Conservation (phyloP, 2,113 vertebrate genomes). For the Megaleporinus macrocephalus region DNA sequence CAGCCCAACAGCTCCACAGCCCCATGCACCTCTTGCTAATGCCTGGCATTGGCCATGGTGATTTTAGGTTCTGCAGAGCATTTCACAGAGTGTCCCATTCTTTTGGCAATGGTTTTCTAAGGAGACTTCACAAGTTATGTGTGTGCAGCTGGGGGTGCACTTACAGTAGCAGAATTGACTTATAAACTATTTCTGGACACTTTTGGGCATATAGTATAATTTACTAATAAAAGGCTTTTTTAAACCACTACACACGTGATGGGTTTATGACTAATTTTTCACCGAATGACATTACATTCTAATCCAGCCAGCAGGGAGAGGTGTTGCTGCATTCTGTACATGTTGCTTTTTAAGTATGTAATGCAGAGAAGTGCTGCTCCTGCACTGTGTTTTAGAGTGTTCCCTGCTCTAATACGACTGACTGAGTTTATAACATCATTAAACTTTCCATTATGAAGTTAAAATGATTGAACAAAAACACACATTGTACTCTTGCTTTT, state of each 20-base stretch:
- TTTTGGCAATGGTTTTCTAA: too few relatives aligned
- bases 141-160: too few relatives aligned
- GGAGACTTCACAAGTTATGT: too few relatives aligned
- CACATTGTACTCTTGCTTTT: background rate
- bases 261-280: background rate
- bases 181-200: background rate
- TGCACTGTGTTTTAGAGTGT: background rate
- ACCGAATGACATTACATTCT: background rate
- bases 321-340: background rate
- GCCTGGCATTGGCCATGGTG: too few relatives aligned
- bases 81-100: too few relatives aligned
- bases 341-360: background rate
- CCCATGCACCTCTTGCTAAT: too few relatives aligned
- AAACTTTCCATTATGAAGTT: background rate
- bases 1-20: too few relatives aligned
- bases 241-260: background rate
- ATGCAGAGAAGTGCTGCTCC: background rate
- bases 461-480: background rate
- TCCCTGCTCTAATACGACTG: background rate
- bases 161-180: too few relatives aligned
- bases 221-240: background rate
- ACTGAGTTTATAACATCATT: background rate
- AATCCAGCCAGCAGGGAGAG: slow-evolving; percentile 18
- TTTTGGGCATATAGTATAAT: background rate
- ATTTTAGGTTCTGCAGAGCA: too few relatives aligned